Conservation (phyloP, 2,888 invertebrate genomes). For the Athripsodes cinereus region DNA sequence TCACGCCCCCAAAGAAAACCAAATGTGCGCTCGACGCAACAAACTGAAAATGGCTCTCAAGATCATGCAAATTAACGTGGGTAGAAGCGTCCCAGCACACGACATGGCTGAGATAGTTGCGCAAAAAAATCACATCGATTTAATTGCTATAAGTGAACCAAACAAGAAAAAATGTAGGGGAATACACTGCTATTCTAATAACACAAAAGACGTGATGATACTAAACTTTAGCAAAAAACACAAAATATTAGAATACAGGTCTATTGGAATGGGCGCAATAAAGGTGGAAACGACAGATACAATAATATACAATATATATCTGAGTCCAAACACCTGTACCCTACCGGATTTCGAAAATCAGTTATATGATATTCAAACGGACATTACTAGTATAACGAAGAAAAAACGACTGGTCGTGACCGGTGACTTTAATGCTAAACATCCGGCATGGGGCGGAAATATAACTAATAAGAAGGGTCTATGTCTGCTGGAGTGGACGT, state of each 20-base stretch:
- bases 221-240: not conserved
- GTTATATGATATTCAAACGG: too few species aligned
- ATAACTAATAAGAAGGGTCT: too few species aligned
- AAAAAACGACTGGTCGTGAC: too few species aligned
- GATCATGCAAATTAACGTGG: not conserved
- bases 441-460: too few species aligned
- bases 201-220: not conserved
- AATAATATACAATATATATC: too few species aligned
- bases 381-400: too few species aligned
- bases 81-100: not conserved
- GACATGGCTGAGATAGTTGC: not conserved
- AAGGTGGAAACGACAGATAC: too few species aligned
- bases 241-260: not conserved
- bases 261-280: not conserved
- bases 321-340: too few species aligned
- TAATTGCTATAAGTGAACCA: not conserved
- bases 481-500: too few species aligned
- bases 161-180: not conserved
- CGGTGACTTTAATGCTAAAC: too few species aligned
- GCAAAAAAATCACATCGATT: not conserved
- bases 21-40: not conserved
- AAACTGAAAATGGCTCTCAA: not conserved
- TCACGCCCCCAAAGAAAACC: not conserved
- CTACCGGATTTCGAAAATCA: too few species aligned
- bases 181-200: not conserved